These are phyloP conservation scores for Atlantisia rogersi DNA, from an alignment of 2,113 vertebrate species.

Conservation along the genomic window DNA sequence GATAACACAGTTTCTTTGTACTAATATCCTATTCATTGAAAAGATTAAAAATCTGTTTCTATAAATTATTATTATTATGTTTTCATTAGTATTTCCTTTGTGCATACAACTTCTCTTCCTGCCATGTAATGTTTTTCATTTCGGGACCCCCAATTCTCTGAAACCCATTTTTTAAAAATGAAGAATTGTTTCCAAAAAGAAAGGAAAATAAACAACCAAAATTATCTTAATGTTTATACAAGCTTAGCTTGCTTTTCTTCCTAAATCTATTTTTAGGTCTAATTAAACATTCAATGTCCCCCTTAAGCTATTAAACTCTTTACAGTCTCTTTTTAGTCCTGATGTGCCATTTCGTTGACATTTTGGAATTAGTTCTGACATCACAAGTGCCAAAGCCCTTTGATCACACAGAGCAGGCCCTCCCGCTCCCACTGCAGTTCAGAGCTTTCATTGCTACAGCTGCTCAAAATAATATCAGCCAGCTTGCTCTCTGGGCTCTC, in stretches of 20 bases:
- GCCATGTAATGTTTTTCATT: neutral
- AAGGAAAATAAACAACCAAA: neutral
- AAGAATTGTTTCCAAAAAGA: neutral
- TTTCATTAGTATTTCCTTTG: neutral
- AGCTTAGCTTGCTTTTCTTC: neutral
- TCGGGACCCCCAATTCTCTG: neutral
- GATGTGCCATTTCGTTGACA: neutral
- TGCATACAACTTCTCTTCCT: neutral
- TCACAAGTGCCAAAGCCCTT: neutral
- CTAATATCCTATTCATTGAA: neutral
- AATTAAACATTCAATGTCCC: neutral
- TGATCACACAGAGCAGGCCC: conserved; percentile 13
- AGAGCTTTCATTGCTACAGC: neutral
- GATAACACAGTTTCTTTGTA: neutral
- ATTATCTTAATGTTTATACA: neutral
- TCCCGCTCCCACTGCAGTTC: neutral
- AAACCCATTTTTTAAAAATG: neutral
- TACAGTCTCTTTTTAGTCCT: neutral
- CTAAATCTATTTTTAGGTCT: neutral
- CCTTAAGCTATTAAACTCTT: neutral
- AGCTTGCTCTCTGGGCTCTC: neutral
- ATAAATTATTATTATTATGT: neutral
- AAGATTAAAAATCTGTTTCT: neutral
- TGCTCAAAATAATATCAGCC: neutral
- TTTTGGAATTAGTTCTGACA: conserved; percentile 34